Conservation (phyloP, 1,140 invertebrate species). For the Coptotermes formosanus region DNA sequence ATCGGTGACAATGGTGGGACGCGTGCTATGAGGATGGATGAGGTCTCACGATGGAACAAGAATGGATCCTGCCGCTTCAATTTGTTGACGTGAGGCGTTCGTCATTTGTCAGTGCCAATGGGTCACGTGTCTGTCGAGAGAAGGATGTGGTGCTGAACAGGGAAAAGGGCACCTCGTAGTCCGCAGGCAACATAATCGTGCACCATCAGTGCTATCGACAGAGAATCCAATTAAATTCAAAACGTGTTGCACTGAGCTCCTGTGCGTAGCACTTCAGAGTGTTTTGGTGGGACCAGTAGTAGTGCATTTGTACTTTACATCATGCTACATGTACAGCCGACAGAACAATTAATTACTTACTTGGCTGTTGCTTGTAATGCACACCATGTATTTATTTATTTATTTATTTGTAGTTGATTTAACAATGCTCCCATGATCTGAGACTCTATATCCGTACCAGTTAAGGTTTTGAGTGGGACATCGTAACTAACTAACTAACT, state of each 20-base stretch:
- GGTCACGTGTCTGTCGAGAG: constrained; percentile 12
- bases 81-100: background rate
- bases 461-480: too few species aligned
- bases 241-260: background rate
- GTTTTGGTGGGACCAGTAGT: background rate
- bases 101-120: constrained; percentile 17
- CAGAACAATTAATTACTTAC: too few species aligned
- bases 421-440: too few species aligned
- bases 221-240: background rate
- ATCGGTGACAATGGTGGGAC: background rate
- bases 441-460: too few species aligned
- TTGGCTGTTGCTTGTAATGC: too few species aligned
- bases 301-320: too few species aligned
- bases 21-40: background rate
- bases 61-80: background rate
- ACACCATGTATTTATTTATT: too few species aligned
- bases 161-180: constrained; percentile 1
- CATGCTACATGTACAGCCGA: too few species aligned
- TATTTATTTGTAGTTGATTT: too few species aligned
- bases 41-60: constrained; percentile 1
- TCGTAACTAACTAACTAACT: too few species aligned
- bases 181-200: background rate
- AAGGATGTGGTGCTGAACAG: background rate
- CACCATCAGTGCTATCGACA: background rate
- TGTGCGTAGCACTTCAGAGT: background rate